A percentile compares a stretch with the other conserved stretches of the same genome.
phyloP scores from a whole-genome alignment of 2,888 invertebrate species.

The Pasiphila rectangulata region DNA sequence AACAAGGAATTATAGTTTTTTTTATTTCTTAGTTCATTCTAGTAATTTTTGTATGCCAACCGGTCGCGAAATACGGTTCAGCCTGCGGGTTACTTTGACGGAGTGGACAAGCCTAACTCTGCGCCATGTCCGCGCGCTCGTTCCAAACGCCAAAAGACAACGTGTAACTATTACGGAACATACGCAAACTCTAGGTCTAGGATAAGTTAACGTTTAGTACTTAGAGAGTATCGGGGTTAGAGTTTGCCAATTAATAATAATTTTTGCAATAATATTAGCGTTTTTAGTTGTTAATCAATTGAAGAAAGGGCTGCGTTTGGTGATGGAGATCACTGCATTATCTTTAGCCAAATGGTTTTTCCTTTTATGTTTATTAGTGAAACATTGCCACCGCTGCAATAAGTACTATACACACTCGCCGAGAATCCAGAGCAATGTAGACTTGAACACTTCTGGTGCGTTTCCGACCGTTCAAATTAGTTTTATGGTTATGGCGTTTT shows the following conservation, averaged over 20 bases:
- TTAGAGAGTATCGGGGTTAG: constrained; percentile 58
- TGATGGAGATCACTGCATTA: constrained; percentile 37
- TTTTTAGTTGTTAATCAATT: constrained; percentile 42
- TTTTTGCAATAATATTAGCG: constrained; percentile 55
- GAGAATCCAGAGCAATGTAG: too few species aligned
- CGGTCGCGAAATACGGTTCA: too few species aligned
- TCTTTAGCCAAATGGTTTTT: constrained; percentile 52
- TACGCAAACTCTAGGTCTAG: constrained; percentile 40
- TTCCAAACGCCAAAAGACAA: constrained; percentile 29
- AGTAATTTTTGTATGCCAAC: too few species aligned
- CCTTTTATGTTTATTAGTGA: constrained; percentile 35
- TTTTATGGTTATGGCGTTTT: too few species aligned
- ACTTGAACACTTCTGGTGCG: too few species aligned
- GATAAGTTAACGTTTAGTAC: constrained; percentile 64
- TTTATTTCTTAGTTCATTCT: too few species aligned
- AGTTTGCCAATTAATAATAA: constrained; percentile 53
- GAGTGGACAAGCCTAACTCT: too few species aligned
- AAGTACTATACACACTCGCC: too few species aligned
- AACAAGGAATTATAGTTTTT: constrained; percentile 14
- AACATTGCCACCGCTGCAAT: constrained; percentile 17
- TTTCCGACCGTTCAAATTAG: too few species aligned
- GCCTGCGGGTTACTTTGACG: too few species aligned
- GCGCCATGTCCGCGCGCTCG: too few species aligned
- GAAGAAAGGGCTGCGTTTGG: constrained; percentile 35
- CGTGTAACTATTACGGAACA: constrained; percentile 13